Evolutionary conservation across 2,888 invertebrate genomes (phyloP).

Genomic region (Pristionchus mayeri): DNA sequence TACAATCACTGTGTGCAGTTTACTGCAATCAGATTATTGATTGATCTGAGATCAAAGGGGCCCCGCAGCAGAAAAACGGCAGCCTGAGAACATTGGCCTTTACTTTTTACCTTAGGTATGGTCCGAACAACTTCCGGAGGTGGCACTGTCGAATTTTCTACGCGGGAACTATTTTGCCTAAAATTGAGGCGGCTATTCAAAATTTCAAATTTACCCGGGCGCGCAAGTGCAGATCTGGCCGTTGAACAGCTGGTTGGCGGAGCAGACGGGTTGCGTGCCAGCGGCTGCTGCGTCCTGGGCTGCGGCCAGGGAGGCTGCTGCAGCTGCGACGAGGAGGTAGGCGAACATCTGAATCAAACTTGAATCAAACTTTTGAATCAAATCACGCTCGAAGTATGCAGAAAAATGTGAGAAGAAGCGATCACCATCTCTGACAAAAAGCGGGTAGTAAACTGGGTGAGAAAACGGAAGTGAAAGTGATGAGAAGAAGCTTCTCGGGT

Average conservation of each 20-base stretch:
- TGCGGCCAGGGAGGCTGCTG: constrained; percentile 8
- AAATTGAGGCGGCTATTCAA: not conserved
- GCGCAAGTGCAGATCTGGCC: constrained; percentile 75
- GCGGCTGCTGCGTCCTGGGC: constrained; percentile 54
- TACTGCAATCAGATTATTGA: not conserved
- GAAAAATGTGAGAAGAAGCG: not conserved
- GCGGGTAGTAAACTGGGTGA: no score
- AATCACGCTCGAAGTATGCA: not conserved
- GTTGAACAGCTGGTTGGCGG: constrained; percentile 73
- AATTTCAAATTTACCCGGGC: constrained; percentile 64
- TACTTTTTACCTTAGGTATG: not conserved
- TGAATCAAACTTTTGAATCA: not conserved
- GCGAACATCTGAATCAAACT: constrained; percentile 15
- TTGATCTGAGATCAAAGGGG: not conserved
- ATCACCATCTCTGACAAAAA: no score
- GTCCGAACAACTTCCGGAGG: not conserved
- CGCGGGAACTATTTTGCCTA: not conserved
- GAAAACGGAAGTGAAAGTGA: constrained; percentile 4
- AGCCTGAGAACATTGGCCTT: not conserved
- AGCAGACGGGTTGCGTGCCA: constrained; percentile 63
- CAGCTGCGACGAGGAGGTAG: constrained; percentile 30
- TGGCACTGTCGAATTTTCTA: not conserved
- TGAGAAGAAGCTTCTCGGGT: not conserved
- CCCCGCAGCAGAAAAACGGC: not conserved
- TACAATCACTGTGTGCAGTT: not conserved